Conservation (phyloP, 2,888 invertebrate genomes). For the Agrotis segetum region DNA sequence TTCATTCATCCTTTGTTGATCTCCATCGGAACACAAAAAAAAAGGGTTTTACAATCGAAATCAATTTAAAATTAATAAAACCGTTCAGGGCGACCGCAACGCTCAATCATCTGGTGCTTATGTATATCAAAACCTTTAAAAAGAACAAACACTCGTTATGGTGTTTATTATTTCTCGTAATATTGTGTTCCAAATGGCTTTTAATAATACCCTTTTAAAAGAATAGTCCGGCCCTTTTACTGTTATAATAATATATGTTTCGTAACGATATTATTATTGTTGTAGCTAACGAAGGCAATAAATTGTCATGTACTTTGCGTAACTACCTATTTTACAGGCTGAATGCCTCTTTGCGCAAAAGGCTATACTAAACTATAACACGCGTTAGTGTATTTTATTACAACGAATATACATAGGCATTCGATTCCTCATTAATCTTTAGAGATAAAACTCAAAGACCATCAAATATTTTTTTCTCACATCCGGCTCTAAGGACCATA, state of each 20-base stretch:
- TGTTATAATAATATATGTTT: slow-evolving; percentile 66
- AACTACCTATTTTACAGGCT: slow-evolving; percentile 28
- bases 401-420: slow-evolving; percentile 9
- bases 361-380: slow-evolving; percentile 22
- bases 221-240: slow-evolving; percentile 71
- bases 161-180: slow-evolving; percentile 75
- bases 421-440: slow-evolving; percentile 36
- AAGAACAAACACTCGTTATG: slow-evolving; percentile 70
- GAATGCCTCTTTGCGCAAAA: slow-evolving; percentile 26
- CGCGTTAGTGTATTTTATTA: slow-evolving; percentile 27
- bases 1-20: slow-evolving; percentile 70
- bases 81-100: slow-evolving; percentile 68
- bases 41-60: slow-evolving; percentile 70
- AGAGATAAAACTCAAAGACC: slow-evolving; percentile 26
- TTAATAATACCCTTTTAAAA: slow-evolving; percentile 76
- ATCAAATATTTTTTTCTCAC: slow-evolving; percentile 41
- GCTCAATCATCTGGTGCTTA: slow-evolving; percentile 73
- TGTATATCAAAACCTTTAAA: slow-evolving; percentile 70
- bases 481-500: slow-evolving; percentile 45
- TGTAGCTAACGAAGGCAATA: slow-evolving; percentile 52
- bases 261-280: slow-evolving; percentile 53
- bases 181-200: slow-evolving; percentile 72
- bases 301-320: slow-evolving; percentile 39
- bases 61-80: slow-evolving; percentile 78
- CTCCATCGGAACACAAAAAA: slow-evolving; percentile 64